phyloP scores from a whole-genome alignment of 2,113 vertebrate species.

The Apus apus region DNA sequence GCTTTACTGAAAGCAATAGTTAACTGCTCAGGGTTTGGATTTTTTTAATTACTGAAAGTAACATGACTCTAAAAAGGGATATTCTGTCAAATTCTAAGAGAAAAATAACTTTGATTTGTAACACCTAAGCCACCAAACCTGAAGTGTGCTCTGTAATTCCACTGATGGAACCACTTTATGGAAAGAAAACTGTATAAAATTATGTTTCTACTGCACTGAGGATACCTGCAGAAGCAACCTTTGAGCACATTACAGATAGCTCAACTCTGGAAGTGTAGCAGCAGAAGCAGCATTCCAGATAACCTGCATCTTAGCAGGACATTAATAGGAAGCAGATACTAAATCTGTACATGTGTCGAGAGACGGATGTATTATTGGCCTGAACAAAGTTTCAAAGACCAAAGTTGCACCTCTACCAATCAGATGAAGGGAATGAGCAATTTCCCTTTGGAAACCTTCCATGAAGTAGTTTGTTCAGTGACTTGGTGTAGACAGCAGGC shows the following conservation, averaged over 20 bases:
- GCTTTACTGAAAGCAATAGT: background rate
- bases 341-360: background rate
- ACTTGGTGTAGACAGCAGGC: background rate
- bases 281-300: background rate
- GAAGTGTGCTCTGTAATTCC: background rate
- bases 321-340: constrained; percentile 8
- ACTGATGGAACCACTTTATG: background rate
- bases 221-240: background rate
- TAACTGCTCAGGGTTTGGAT: background rate
- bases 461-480: background rate
- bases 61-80: background rate
- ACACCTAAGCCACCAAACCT: background rate
- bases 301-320: background rate
- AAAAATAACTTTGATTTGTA: background rate
- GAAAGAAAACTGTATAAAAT: background rate
- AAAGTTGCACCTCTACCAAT: background rate
- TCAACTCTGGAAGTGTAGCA: background rate
- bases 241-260: background rate
- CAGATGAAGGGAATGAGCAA: background rate
- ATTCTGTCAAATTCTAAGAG: background rate
- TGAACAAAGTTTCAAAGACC: background rate
- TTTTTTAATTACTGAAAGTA: background rate
- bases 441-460: background rate
- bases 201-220: background rate
- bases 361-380: background rate